Evolutionary conservation across 2,888 invertebrate genomes (phyloP).

Genomic region (Rhingia campestris): DNA sequence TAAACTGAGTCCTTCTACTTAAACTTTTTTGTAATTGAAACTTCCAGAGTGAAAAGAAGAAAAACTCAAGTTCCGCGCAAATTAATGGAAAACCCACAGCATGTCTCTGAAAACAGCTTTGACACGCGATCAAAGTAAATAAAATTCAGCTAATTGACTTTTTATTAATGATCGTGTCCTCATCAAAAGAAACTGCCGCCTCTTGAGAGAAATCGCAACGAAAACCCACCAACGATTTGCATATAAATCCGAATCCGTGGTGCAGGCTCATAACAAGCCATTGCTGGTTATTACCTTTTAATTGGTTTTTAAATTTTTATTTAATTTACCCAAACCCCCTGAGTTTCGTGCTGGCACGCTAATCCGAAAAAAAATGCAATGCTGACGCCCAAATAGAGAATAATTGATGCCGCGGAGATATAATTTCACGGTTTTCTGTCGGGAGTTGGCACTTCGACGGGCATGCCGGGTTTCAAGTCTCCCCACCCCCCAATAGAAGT

Average conservation of each 20-base stretch:
- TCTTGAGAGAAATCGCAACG: neutral
- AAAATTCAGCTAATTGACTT: conserved; percentile 37
- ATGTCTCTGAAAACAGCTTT: neutral
- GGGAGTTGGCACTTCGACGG: conserved; percentile 16
- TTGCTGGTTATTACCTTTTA: conserved; percentile 67
- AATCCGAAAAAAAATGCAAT: conserved; percentile 55
- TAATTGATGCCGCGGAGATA: conserved; percentile 36
- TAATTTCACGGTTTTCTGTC: conserved; percentile 48
- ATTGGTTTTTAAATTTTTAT: conserved; percentile 73
- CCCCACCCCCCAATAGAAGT: conserved; percentile 19
- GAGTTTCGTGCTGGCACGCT: conserved; percentile 56
- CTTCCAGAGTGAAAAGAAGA: too few species aligned
- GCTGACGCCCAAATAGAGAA: conserved; percentile 62
- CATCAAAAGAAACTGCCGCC: conserved; percentile 12
- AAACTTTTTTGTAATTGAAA: too few species aligned
- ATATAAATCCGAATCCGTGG: conserved; percentile 45
- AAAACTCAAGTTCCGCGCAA: too few species aligned
- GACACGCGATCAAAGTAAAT: conserved; percentile 55
- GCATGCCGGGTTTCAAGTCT: conserved; percentile 6
- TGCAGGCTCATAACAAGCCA: conserved; percentile 18
- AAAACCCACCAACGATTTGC: conserved; percentile 34
- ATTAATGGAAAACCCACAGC: too few species aligned
- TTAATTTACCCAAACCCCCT: conserved; percentile 57
- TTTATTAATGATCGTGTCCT: conserved; percentile 5
- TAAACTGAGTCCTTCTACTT: too few species aligned